A percentile compares a stretch with the other conserved stretches of the same genome.
phyloP scores from a whole-genome alignment of 2,113 vertebrate species.

The Aphelocoma coerulescens region DNA sequence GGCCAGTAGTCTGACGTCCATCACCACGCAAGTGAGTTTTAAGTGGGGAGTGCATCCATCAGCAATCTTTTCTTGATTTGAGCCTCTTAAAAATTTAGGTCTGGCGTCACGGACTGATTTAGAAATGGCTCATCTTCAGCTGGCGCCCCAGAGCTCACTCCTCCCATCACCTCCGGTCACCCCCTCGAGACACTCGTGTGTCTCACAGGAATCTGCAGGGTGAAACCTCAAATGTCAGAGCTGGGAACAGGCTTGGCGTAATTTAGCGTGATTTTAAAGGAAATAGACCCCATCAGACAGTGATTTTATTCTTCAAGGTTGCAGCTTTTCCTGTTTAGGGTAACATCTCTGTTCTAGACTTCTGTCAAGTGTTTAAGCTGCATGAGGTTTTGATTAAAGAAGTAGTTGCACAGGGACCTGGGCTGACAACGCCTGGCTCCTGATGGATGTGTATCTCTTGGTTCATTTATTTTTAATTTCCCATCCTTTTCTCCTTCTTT shows the following conservation, averaged over 20 bases:
- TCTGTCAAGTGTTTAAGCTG: slow-evolving; percentile 32
- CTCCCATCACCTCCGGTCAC: not conserved
- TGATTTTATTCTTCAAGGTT: slow-evolving; percentile 28
- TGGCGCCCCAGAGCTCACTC: not conserved
- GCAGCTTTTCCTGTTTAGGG: not conserved
- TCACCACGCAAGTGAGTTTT: slow-evolving; percentile 15
- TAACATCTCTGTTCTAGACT: slow-evolving; percentile 9
- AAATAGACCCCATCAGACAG: not conserved
- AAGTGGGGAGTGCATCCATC: not conserved
- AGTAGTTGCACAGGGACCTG: slow-evolving; percentile 39
- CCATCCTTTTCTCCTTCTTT: slow-evolving; percentile 48
- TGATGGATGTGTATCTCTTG: slow-evolving; percentile 60
- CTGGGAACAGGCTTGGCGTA: not conserved
- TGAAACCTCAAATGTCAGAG: not conserved
- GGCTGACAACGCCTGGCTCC: slow-evolving; percentile 45
- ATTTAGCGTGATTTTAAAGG: not conserved
- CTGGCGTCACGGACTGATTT: slow-evolving; percentile 13
- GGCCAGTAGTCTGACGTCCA: slow-evolving; percentile 14
- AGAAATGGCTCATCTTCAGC: slow-evolving; percentile 19
- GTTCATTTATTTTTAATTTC: slow-evolving; percentile 67
- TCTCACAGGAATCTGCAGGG: not conserved
- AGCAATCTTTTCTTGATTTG: slow-evolving; percentile 27
- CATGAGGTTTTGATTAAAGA: slow-evolving; percentile 53
- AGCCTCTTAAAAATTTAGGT: slow-evolving; percentile 46
- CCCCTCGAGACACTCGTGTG: not conserved